These are phyloP conservation scores for Naja naja DNA, from an alignment of 2,113 vertebrate genomes.

Conservation along the genomic window DNA sequence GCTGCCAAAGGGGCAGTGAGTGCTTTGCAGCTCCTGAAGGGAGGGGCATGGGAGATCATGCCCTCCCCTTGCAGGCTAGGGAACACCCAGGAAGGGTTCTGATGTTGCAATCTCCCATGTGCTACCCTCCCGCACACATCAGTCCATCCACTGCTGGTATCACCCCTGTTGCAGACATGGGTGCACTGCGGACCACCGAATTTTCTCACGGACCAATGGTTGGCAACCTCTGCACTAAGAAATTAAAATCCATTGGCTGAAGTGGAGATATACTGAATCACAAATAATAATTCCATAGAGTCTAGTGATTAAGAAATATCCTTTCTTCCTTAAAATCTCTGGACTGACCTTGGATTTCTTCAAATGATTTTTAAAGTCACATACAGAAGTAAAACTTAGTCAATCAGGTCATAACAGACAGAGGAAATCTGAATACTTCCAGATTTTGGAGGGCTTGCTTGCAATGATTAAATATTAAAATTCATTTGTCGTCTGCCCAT, in stretches of 20 bases:
- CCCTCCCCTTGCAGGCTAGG: too few relatives aligned
- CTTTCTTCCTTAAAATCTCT: background rate
- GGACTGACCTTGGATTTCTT: background rate
- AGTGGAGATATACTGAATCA: background rate
- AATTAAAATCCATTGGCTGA: background rate
- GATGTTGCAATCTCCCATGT: too few relatives aligned
- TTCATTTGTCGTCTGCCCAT: background rate
- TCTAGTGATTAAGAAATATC: background rate
- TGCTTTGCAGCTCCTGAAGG: too few relatives aligned
- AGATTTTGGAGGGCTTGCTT: background rate
- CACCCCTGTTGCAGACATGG: too few relatives aligned
- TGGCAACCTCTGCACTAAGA: background rate
- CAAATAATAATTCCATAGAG: background rate
- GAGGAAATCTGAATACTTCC: background rate
- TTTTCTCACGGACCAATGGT: too few relatives aligned
- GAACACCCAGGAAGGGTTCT: too few relatives aligned
- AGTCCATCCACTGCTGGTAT: too few relatives aligned
- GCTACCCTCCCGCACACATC: too few relatives aligned
- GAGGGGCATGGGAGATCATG: too few relatives aligned
- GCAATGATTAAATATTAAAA: background rate
- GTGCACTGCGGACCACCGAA: too few relatives aligned
- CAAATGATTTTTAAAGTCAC: background rate
- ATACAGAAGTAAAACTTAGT: background rate
- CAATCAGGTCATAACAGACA: background rate
- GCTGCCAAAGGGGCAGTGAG: too few relatives aligned